These are phyloP conservation scores for Paracanthobrama guichenoti DNA, from an alignment of 2,113 vertebrate genomes.

Conservation along the genomic window DNA sequence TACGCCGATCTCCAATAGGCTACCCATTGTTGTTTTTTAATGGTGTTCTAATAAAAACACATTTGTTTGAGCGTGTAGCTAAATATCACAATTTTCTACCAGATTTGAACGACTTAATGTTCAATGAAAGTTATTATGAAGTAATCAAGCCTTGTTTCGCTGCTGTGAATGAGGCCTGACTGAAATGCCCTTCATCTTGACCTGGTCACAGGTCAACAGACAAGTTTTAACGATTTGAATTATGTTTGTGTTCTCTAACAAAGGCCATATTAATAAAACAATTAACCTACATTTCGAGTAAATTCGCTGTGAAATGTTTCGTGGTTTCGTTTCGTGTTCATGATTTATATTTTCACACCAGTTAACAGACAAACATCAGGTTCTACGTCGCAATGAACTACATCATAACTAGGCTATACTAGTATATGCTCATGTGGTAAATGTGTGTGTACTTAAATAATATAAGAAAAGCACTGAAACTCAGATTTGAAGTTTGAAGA, in stretches of 20 bases:
- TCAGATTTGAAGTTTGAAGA: neutral
- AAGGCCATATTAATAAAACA: neutral
- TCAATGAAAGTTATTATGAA: neutral
- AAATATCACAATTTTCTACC: neutral
- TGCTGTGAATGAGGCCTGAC: neutral
- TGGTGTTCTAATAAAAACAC: neutral
- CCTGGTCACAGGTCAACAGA: slow-evolving; percentile 3
- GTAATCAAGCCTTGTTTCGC: neutral
- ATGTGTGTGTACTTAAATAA: neutral
- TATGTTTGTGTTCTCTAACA: neutral
- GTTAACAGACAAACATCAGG: neutral
- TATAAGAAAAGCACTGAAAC: neutral
- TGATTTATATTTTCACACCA: neutral
- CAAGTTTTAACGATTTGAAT: neutral
- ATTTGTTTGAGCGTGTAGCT: neutral
- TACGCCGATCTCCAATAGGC: neutral
- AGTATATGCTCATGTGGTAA: neutral
- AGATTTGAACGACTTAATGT: neutral
- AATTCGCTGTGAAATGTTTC: neutral
- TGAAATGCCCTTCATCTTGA: slow-evolving; percentile 11
- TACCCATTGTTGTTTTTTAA: neutral
- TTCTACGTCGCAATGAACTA: neutral
- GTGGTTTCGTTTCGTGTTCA: neutral
- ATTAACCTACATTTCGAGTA: neutral
- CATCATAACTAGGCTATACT: neutral